phyloP scores from a whole-genome alignment of 2,888 invertebrate species.

The Artemia sinica region DNA sequence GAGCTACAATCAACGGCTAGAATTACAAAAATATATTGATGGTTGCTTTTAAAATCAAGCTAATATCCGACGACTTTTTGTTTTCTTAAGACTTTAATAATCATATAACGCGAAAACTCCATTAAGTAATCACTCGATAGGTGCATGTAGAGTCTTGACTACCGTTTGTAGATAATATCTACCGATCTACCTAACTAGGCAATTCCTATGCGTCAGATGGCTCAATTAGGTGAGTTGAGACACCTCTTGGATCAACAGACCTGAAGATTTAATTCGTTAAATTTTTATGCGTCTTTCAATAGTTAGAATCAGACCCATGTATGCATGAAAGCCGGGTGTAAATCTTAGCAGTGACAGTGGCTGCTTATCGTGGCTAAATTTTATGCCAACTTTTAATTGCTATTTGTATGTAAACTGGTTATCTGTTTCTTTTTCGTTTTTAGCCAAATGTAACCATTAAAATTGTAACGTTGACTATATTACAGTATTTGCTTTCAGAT shows the following conservation, averaged over 20 bases:
- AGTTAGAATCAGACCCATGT: slow-evolving; percentile 1
- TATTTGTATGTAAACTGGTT: slow-evolving; percentile 11
- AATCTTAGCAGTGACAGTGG: slow-evolving; percentile 4
- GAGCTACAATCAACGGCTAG: too few species aligned
- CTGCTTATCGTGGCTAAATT: background rate
- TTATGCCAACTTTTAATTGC: background rate
- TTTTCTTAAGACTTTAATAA: slow-evolving; percentile 5
- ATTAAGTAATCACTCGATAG: slow-evolving; percentile 1
- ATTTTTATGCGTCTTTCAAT: background rate
- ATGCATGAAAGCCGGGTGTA: slow-evolving; percentile 7
- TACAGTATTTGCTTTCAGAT: too few species aligned
- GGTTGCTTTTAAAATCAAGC: too few species aligned
- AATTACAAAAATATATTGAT: too few species aligned
- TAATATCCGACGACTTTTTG: background rate
- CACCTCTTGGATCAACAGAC: slow-evolving; percentile 12
- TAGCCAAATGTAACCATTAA: too few species aligned
- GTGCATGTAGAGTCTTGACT: background rate
- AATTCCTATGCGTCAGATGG: slow-evolving; percentile 12
- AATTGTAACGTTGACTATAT: too few species aligned
- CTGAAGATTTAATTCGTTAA: background rate
- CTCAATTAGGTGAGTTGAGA: slow-evolving; percentile 13
- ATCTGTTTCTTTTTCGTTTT: background rate
- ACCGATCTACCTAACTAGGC: background rate
- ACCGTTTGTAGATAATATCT: slow-evolving; percentile 12
- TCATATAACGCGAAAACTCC: slow-evolving; percentile 6